These are phyloP conservation scores for Dromococcyx pavoninus DNA, from an alignment of 2,797 vertebrate species.

Conservation along the genomic window DNA sequence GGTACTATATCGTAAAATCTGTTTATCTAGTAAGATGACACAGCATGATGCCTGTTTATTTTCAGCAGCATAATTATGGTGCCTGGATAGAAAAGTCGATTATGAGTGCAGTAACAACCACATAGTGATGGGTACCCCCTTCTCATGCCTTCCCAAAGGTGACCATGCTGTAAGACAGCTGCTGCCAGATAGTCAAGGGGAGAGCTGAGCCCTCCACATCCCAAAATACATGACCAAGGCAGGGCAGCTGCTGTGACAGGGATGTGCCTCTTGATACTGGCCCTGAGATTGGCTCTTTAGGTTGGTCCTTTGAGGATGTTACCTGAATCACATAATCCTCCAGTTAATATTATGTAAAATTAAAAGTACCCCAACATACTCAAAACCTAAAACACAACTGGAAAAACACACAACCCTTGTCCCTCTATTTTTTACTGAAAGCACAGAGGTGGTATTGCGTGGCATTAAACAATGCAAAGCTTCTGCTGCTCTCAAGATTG, in stretches of 20 bases:
- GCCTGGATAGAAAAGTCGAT: neutral
- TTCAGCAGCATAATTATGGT: neutral
- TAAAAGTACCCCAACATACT: neutral
- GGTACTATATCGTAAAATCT: neutral
- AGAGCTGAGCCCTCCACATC: neutral
- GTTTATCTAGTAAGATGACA: neutral
- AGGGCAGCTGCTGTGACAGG: neutral
- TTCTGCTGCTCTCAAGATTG: neutral
- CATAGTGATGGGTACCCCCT: neutral
- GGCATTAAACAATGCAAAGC: neutral
- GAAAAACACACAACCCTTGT: neutral
- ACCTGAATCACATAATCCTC: neutral
- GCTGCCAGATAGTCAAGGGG: neutral
- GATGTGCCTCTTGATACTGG: neutral
- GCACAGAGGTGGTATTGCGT: neutral
- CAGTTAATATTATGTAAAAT: neutral
- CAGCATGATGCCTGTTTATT: neutral
- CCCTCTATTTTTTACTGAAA: neutral
- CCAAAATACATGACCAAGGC: neutral
- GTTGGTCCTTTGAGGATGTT: neutral
- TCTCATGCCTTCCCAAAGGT: neutral
- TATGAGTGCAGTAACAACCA: neutral
- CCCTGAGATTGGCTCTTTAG: neutral
- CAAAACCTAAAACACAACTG: neutral
- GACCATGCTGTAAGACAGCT: fast-evolving